Evolutionary conservation across 2,113 vertebrate genomes (phyloP).

Genomic region (Cathartes aura): DNA sequence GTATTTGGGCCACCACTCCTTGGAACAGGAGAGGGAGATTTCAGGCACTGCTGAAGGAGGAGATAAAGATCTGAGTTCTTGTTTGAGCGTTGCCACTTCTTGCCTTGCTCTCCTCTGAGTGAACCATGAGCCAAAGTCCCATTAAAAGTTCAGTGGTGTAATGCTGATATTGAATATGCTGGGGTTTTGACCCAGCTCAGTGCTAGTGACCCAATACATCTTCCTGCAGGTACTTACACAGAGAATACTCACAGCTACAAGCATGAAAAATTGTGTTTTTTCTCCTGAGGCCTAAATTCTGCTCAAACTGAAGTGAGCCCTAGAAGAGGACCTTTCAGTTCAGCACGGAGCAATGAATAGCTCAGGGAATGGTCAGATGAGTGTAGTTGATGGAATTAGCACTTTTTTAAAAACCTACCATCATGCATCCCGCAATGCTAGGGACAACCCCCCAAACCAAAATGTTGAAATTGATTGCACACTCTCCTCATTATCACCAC

Average conservation of each 20-base stretch:
- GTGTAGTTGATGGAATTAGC: neutral
- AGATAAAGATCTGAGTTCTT: neutral
- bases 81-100: neutral
- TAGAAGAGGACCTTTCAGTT: neutral
- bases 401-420: neutral
- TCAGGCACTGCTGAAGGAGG: neutral
- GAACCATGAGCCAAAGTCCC: neutral
- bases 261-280: neutral
- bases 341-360: neutral
- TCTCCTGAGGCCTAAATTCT: neutral
- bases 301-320: neutral
- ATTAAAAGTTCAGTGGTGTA: neutral
- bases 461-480: neutral
- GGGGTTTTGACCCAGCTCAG: neutral
- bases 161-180: neutral
- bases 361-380: neutral
- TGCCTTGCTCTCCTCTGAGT: neutral
- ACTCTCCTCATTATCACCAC: neutral
- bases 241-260: neutral
- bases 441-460: neutral
- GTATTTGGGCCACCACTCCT: neutral
- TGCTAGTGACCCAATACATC: neutral
- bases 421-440: neutral
- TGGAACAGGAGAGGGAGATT: neutral
- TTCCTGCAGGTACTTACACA: neutral